phyloP scores from a whole-genome alignment of 30 jellyfish, hydroid and myxozoan species.

The Pseudorhiza aurosa region DNA sequence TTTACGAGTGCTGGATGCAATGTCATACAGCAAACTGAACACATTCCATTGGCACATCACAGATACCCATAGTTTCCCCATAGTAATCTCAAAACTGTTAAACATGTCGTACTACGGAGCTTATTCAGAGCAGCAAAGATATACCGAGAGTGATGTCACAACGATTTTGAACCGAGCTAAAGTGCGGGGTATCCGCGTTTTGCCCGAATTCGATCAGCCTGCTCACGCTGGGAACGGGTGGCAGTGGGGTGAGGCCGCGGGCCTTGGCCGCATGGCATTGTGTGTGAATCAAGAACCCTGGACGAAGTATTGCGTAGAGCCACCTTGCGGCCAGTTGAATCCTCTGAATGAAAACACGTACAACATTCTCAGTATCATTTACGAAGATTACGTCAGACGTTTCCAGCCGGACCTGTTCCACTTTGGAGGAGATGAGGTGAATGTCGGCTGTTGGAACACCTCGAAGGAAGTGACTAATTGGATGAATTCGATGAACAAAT shows the following conservation, averaged over 20 bases:
- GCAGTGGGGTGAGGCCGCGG: constrained; percentile 72
- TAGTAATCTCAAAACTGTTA: constrained; percentile 29
- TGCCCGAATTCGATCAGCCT: constrained; percentile 84
- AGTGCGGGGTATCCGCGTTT: constrained; percentile 56
- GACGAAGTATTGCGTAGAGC: constrained; percentile 62
- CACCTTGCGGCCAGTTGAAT: constrained; percentile 75
- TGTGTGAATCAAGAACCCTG: constrained; percentile 66
- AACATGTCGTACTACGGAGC: constrained; percentile 66
- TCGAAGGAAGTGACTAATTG: constrained; percentile 41
- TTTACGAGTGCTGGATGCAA: constrained; percentile 42
- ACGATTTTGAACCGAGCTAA: constrained; percentile 31
- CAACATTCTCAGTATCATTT: constrained; percentile 31
- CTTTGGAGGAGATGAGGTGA: constrained; percentile 73
- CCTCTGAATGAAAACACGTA: constrained; percentile 53
- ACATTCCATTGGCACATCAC: constrained; percentile 75
- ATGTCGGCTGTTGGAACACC: constrained; percentile 63
- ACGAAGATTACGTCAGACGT: constrained; percentile 34
- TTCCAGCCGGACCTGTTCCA: constrained; percentile 68
- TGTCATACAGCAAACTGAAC: constrained; percentile 74
- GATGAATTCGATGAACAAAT: constrained; percentile 22
- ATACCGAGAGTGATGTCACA: constrained; percentile 44
- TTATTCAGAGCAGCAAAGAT: constrained; percentile 45
- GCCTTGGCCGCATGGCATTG: constrained; percentile 62
- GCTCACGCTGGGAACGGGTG: constrained; percentile 78
- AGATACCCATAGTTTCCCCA: constrained; percentile 67